phyloP scores from a whole-genome alignment of 2,888 invertebrate genomes.

The Eupithecia tripunctaria region DNA sequence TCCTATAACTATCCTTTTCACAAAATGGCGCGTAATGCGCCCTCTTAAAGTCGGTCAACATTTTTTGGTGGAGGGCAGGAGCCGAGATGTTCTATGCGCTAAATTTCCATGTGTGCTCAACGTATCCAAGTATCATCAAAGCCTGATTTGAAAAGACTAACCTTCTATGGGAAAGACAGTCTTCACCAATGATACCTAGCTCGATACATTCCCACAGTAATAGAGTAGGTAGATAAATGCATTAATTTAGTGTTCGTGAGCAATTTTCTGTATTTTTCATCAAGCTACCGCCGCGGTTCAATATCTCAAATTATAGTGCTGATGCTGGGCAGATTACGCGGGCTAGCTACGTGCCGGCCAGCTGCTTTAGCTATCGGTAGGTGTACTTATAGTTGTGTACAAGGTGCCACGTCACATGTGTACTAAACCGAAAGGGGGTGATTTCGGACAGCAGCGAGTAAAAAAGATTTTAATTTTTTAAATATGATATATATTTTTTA shows the following conservation, averaged over 20 bases:
- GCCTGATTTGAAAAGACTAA: background rate
- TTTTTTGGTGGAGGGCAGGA: too few relatives aligned
- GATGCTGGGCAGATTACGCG: constrained; percentile 62
- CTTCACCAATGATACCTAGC: background rate
- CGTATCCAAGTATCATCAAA: too few relatives aligned
- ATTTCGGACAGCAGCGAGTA: too few relatives aligned
- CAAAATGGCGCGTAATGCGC: too few relatives aligned
- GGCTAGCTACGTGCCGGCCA: constrained; percentile 64
- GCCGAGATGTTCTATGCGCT: too few relatives aligned
- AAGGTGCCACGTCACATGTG: too few relatives aligned
- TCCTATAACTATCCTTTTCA: too few relatives aligned
- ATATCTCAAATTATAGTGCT: constrained; percentile 74
- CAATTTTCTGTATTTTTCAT: constrained; percentile 76
- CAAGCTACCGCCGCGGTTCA: constrained; percentile 77
- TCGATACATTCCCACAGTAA: constrained; percentile 52
- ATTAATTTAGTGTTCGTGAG: constrained; percentile 64
- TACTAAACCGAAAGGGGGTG: too few relatives aligned
- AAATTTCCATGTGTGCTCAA: too few relatives aligned
- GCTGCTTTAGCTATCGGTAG: background rate
- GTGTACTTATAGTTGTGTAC: background rate
- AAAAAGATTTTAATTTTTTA: too few relatives aligned
- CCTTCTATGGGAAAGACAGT: background rate
- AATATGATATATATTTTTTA: too few relatives aligned
- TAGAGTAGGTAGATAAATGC: constrained; percentile 54
- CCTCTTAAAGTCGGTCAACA: too few relatives aligned